Evolutionary conservation across 1,140 invertebrate genomes (phyloP).

Genomic region (Diabrotica virgifera): DNA sequence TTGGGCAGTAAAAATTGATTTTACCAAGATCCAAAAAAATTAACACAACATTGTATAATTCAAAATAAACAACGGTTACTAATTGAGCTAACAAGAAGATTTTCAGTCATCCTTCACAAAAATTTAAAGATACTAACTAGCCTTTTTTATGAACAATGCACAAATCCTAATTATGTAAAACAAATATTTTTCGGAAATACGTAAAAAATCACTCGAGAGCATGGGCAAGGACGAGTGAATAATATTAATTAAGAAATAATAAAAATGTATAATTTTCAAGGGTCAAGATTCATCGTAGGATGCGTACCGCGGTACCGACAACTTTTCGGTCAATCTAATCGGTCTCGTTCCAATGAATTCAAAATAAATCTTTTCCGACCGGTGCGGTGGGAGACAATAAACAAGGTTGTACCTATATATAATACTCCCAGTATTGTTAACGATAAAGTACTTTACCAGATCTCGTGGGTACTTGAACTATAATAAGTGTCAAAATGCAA

Average conservation of each 20-base stretch:
- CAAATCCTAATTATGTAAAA: not conserved
- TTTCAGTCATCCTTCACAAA: no score
- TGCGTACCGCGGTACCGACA: not conserved
- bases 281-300: not conserved
- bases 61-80: no score
- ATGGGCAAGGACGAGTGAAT: not conserved
- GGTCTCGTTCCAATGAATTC: not conserved
- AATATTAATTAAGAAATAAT: not conserved
- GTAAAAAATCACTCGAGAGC: not conserved
- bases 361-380: not conserved
- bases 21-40: no score
- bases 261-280: not conserved
- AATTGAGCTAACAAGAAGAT: no score
- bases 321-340: not conserved
- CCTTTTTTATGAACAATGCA: no score
- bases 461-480: no score
- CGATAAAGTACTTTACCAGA: no score
- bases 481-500: no score
- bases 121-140: no score
- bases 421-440: not conserved
- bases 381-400: not conserved
- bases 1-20: no score
- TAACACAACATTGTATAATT: no score
- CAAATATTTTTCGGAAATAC: not conserved
- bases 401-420: constrained; percentile 2